Percentiles rank a stretch among this genome's conserved stretches.
These are phyloP conservation scores for Elanoides forficatus DNA, from an alignment of 2,113 vertebrate genomes.

Conservation along the genomic window DNA sequence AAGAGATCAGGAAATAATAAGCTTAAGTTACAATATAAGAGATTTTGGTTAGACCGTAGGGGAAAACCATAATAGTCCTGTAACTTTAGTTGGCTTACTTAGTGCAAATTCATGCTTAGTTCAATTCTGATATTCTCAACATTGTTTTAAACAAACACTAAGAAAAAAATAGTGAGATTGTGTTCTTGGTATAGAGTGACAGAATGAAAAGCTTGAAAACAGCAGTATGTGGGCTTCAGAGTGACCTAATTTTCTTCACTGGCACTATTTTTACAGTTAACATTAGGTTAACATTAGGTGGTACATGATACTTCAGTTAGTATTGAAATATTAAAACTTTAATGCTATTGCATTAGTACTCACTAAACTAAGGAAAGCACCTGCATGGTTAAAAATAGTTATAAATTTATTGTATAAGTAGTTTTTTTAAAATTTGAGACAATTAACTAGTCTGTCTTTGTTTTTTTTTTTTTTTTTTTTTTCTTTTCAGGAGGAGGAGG, in stretches of 20 bases:
- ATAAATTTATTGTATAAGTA: not conserved
- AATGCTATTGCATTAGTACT: not conserved
- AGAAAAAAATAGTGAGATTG: not conserved
- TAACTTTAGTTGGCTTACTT: not conserved
- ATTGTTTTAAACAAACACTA: not conserved
- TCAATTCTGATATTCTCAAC: not conserved
- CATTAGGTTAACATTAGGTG: not conserved
- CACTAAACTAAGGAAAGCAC: not conserved
- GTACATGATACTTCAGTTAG: not conserved
- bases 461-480: not conserved
- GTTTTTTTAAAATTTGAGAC: no score
- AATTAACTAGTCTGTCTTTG: no score
- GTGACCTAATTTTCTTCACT: not conserved
- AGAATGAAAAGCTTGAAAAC: not conserved
- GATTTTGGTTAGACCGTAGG: not conserved
- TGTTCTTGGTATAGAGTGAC: not conserved
- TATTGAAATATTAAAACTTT: not conserved
- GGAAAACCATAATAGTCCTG: not conserved
- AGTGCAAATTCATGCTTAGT: not conserved
- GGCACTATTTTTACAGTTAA: not conserved
- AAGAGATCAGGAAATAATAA: not conserved
- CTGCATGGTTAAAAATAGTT: not conserved
- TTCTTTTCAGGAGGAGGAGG: not conserved
- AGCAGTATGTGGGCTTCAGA: not conserved
- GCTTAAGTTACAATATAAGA: not conserved